These are phyloP conservation scores for Papilio polytes DNA, from an alignment of 1,140 invertebrate genomes.

Conservation along the genomic window DNA sequence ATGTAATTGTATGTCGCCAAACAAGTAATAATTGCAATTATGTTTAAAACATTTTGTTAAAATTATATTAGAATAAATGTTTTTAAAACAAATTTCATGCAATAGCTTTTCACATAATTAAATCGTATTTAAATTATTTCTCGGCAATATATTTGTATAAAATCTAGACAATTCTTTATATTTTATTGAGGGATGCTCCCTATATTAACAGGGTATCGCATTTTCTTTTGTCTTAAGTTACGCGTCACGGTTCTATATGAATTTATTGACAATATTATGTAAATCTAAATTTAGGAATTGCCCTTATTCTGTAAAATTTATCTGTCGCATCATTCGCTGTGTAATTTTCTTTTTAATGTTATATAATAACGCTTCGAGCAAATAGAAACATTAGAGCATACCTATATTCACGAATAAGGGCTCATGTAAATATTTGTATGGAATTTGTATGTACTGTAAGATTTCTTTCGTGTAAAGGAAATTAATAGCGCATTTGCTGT, in stretches of 20 bases:
- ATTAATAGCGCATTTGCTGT: constrained; percentile 68
- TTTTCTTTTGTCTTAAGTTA: constrained; percentile 53
- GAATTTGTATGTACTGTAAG: constrained; percentile 55
- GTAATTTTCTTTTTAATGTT: constrained; percentile 35
- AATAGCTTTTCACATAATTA: constrained; percentile 29
- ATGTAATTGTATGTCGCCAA: constrained; percentile 28
- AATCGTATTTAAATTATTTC: constrained; percentile 17
- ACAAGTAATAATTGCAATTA: constrained; percentile 18
- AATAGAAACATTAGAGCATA: constrained; percentile 13
- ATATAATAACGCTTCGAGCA: constrained; percentile 34
- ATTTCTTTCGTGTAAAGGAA: constrained; percentile 60
- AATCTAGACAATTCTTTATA: constrained; percentile 44
- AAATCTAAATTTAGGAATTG: constrained; percentile 49
- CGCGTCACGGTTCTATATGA: constrained; percentile 51
- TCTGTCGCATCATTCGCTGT: constrained; percentile 29
- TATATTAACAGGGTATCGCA: constrained; percentile 64
- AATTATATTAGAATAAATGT: constrained; percentile 25
- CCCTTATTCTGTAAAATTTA: constrained; percentile 61
- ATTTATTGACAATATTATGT: constrained; percentile 72
- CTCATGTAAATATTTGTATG: constrained; percentile 74
- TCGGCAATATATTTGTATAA: constrained; percentile 57
- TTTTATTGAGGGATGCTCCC: constrained; percentile 48
- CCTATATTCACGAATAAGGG: constrained; percentile 63
- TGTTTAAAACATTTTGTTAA: constrained; percentile 15
- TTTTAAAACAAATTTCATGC: constrained; percentile 33